These are phyloP conservation scores for Cybosia mesomella DNA, from an alignment of 2,888 invertebrate genomes.

Conservation along the genomic window DNA sequence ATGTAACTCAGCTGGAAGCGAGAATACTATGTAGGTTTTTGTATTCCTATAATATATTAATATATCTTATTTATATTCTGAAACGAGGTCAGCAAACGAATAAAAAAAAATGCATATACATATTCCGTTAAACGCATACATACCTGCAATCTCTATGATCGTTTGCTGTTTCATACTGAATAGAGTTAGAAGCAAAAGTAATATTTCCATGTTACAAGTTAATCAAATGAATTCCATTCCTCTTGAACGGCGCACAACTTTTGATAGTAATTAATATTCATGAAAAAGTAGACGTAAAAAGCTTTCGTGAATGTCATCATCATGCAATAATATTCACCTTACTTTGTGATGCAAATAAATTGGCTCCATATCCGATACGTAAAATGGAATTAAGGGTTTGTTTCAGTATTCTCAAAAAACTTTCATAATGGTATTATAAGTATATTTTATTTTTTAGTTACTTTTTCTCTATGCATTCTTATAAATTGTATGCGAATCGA, in stretches of 20 bases:
- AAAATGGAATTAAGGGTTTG: background rate
- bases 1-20: too few species aligned
- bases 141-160: background rate
- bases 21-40: too few species aligned
- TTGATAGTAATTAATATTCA: conserved; percentile 51
- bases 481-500: too few species aligned
- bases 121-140: too few species aligned
- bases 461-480: too few species aligned
- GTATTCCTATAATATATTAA: too few species aligned
- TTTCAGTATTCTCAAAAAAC: too few species aligned
- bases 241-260: conserved; percentile 42
- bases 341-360: background rate
- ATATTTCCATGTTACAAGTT: conserved; percentile 4
- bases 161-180: background rate
- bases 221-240: background rate
- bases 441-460: too few species aligned
- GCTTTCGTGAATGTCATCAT: background rate
- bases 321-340: background rate
- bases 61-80: too few species aligned
- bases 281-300: conserved; percentile 42
- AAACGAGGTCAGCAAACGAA: too few species aligned
- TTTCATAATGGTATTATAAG: too few species aligned
- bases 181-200: conserved; percentile 37
- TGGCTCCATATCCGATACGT: background rate
- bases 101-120: too few species aligned